Evolutionary conservation across 2,113 vertebrate species (phyloP).

Genomic region (Ailurus styani): DNA sequence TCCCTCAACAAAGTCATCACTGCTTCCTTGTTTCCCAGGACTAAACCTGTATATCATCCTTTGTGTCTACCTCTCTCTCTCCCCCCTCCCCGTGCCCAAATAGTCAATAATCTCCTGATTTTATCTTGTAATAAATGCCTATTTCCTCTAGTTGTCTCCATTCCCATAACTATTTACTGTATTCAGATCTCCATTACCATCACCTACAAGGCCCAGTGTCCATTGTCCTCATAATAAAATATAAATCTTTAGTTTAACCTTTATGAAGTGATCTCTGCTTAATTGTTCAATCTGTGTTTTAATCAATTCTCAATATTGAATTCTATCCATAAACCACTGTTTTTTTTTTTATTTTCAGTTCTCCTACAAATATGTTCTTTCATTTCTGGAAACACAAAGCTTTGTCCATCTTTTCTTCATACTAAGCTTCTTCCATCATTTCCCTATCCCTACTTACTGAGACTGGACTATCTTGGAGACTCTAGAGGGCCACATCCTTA

Average conservation of each 20-base stretch:
- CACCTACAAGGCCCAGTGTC: background rate
- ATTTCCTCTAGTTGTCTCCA: background rate
- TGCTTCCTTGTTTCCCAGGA: fast-evolving
- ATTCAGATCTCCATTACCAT: background rate
- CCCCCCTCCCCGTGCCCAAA: fast-evolving
- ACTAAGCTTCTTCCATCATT: background rate
- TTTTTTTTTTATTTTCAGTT: background rate
- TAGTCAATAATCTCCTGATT: background rate
- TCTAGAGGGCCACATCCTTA: background rate
- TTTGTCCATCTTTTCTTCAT: background rate
- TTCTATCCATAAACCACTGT: background rate
- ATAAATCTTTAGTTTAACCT: background rate
- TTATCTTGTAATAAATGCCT: background rate
- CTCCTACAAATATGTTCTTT: background rate
- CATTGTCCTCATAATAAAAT: background rate
- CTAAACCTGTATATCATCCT: background rate
- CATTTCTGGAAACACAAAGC: background rate
- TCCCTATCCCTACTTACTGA: background rate
- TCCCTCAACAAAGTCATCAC: background rate
- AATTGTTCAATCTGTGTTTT: background rate
- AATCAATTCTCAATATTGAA: background rate
- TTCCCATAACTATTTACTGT: background rate
- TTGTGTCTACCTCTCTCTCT: background rate
- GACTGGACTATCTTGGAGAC: background rate
- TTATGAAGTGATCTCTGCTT: background rate